Base-by-base conservation (phyloP, 1,140 invertebrate genomes). In the Coelopa frigida region DNA sequence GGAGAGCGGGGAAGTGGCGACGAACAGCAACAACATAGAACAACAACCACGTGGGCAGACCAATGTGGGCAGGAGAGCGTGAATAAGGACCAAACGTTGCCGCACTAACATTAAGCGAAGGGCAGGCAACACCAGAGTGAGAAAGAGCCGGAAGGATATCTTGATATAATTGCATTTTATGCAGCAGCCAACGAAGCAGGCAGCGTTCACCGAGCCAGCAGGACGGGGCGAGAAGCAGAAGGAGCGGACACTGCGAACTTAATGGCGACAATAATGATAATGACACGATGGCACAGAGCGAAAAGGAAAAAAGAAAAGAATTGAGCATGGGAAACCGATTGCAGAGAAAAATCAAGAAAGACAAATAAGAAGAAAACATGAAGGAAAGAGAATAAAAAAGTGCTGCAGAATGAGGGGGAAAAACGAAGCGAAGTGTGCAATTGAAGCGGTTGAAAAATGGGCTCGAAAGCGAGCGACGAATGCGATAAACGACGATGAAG, bases 211-310 rank as follows among this genome's bases (percentile, higher is more conserved):
- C 24, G 22, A 26, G 22, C 24, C 24, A 40, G 17, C 23, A 40
- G 24, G 20, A 23, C 20, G 41, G 11, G 20, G 15, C 41, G 20
- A 3, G 14, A 32, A 43, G 15, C 31, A 45, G 18, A 24, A 15
- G 23, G 21, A 37, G 35, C 24, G 26, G 22, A 3, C 40, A 24
- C n/a, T n/a, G 36, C 32, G 29, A 43, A 46, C 56, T 55, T 64
- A 64, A 64, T 59, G 52, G 53, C 58, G 51, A 56, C 57, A 53
- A 64, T 64, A 64, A 64, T 55, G 61, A 60, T 54, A 55, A 60
- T 65, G 49, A 46, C 49, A 50, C 22, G 18, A 31, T 20, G 31
- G 29, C 20, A 33, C 33, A 44, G n/a, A n/a, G n/a, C n/a, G n/a
- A n/a, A n/a, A n/a, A n/a, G n/a, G n/a, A n/a, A n/a, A n/a, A n/a